phyloP scores from a whole-genome alignment of 1,140 invertebrate species.

The Gonioctena quinquepunctata region DNA sequence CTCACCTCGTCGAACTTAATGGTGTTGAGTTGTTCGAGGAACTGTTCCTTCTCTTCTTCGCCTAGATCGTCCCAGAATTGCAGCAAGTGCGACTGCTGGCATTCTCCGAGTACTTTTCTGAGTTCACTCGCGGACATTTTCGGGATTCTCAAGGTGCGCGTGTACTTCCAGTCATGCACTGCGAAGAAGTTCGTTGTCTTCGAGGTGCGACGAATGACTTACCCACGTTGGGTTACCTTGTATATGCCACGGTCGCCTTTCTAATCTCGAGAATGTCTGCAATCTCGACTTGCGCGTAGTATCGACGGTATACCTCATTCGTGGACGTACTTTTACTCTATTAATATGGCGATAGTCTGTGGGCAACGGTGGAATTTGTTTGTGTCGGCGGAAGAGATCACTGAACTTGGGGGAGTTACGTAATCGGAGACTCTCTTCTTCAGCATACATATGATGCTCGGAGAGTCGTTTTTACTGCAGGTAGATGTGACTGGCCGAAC shows the following conservation, averaged over 20 bases:
- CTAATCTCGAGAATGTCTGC: conserved; percentile 20
- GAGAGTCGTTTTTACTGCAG: too few relatives aligned
- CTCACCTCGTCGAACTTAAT: conserved; percentile 71
- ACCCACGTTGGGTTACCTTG: conserved; percentile 14
- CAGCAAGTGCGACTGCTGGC: conserved; percentile 82
- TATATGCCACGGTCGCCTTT: conserved; percentile 16
- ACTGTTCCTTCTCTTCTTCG: conserved; percentile 64
- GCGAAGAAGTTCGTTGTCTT: neutral
- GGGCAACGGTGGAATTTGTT: neutral
- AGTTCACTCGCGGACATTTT: conserved; percentile 27
- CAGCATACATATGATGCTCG: too few relatives aligned
- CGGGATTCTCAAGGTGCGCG: conserved; percentile 7
- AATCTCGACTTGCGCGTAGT: conserved; percentile 5
- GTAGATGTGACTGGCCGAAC: too few relatives aligned
- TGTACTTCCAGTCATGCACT: conserved; percentile 16
- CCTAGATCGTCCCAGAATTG: conserved; percentile 79
- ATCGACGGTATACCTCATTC: neutral
- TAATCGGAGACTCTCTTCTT: too few relatives aligned
- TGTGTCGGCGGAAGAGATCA: neutral
- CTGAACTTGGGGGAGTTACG: neutral
- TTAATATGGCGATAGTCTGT: neutral
- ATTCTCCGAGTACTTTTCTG: conserved; percentile 43
- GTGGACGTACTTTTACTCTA: neutral
- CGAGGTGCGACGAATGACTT: conserved; percentile 19
- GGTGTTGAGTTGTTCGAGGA: conserved; percentile 66